A percentile compares a stretch with the other conserved stretches of the same genome.
phyloP scores from a whole-genome alignment of 2,797 vertebrate species.

The Thripadectes ignobilis region DNA sequence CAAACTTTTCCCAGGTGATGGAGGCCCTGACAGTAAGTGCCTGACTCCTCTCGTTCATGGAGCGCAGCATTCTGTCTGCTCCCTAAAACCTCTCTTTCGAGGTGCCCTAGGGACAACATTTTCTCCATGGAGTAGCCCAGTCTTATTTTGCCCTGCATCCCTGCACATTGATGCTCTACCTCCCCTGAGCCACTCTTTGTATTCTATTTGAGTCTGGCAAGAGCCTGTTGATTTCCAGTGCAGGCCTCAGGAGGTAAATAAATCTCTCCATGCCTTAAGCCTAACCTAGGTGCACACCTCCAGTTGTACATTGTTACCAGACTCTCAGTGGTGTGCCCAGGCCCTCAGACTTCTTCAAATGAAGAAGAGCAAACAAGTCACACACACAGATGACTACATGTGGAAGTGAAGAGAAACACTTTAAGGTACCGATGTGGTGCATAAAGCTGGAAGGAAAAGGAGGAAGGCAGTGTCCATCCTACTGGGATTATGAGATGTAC shows the following conservation, averaged over 20 bases:
- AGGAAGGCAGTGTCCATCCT: background rate
- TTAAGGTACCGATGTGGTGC: background rate
- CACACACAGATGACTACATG: fast-evolving
- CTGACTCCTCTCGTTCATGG: fast-evolving
- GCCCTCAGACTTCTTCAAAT: background rate
- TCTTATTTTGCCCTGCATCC: background rate
- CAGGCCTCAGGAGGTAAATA: background rate
- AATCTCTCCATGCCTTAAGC: background rate
- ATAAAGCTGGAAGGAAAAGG: background rate
- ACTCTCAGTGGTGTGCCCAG: background rate
- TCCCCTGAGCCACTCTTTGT: background rate
- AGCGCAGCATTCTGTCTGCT: background rate
- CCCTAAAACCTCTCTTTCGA: background rate
- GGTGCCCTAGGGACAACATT: background rate
- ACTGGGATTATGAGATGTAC: background rate
- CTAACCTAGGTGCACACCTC: background rate
- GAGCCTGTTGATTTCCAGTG: background rate
- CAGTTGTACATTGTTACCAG: background rate
- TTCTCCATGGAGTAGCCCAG: background rate
- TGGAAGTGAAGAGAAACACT: background rate
- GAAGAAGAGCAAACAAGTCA: background rate
- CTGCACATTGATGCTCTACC: background rate
- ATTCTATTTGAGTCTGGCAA: background rate
- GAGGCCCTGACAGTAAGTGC: background rate
- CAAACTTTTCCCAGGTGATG: background rate